phyloP scores from a whole-genome alignment of 1,140 invertebrate species.

The Trigoniulus corallinus region DNA sequence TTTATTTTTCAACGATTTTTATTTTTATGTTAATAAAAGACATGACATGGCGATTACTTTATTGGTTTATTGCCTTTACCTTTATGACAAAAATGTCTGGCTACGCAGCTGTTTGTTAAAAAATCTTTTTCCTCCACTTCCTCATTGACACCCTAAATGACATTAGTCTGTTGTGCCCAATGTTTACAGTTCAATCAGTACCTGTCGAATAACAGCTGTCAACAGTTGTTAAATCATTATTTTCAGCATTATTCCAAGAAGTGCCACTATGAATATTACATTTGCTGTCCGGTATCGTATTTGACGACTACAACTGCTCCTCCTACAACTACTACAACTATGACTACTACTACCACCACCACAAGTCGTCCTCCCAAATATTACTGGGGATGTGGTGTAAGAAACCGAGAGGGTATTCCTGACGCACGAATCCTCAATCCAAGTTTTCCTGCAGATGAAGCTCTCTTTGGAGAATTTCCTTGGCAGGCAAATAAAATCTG shows the following conservation, averaged over 20 bases:
- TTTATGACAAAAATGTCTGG: too few relatives aligned
- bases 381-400: constrained; percentile 41
- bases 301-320: neutral
- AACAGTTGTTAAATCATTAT: neutral
- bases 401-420: constrained; percentile 43
- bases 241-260: neutral
- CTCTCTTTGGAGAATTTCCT: constrained; percentile 52
- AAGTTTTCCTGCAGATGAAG: constrained; percentile 37
- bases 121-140: too few relatives aligned
- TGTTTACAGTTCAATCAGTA: too few relatives aligned
- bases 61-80: too few relatives aligned
- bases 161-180: too few relatives aligned
- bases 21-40: neutral
- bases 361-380: neutral
- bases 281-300: neutral
- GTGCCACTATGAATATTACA: neutral
- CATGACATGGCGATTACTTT: too few relatives aligned
- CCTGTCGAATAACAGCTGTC: too few relatives aligned
- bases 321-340: neutral
- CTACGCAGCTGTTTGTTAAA: too few relatives aligned
- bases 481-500: too few relatives aligned
- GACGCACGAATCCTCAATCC: constrained; percentile 10
- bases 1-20: neutral
- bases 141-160: too few relatives aligned
- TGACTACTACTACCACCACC: constrained; percentile 13